These are phyloP conservation scores for Cosmia pyralina DNA, from an alignment of 2,888 invertebrate species.

Conservation along the genomic window DNA sequence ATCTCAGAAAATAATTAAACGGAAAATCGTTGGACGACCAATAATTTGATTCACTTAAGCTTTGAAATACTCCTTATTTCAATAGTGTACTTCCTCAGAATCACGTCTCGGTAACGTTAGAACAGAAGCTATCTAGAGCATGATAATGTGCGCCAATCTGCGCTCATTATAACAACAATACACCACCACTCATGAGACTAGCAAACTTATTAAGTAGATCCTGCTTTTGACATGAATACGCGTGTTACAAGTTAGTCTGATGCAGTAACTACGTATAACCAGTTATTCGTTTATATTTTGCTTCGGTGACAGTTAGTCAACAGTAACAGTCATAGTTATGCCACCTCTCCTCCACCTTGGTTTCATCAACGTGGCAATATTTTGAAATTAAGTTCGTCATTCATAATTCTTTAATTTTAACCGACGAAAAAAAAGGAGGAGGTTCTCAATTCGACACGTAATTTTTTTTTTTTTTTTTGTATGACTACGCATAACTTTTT, in stretches of 20 bases:
- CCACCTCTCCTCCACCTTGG: neutral
- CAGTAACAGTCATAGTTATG: neutral
- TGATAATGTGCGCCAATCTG: neutral
- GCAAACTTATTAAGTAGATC: too few relatives aligned
- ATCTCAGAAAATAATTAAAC: neutral
- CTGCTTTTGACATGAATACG: too few relatives aligned
- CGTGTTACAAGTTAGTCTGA: too few relatives aligned
- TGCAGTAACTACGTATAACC: neutral
- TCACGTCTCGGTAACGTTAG: neutral
- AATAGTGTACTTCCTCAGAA: neutral
- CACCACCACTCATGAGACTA: too few relatives aligned
- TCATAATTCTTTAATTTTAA: neutral
- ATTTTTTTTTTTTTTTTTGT: too few relatives aligned
- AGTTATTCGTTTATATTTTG: neutral
- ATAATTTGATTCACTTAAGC: neutral
- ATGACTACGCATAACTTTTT: too few relatives aligned
- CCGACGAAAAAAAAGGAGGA: too few relatives aligned
- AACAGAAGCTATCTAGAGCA: neutral
- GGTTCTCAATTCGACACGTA: too few relatives aligned
- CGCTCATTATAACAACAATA: neutral
- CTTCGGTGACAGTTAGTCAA: neutral
- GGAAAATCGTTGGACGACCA: neutral
- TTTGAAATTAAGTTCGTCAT: neutral
- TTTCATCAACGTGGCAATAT: neutral
- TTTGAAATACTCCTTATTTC: neutral